Conservation (phyloP, 2,113 vertebrate species). For the Chrysochloris asiatica region DNA sequence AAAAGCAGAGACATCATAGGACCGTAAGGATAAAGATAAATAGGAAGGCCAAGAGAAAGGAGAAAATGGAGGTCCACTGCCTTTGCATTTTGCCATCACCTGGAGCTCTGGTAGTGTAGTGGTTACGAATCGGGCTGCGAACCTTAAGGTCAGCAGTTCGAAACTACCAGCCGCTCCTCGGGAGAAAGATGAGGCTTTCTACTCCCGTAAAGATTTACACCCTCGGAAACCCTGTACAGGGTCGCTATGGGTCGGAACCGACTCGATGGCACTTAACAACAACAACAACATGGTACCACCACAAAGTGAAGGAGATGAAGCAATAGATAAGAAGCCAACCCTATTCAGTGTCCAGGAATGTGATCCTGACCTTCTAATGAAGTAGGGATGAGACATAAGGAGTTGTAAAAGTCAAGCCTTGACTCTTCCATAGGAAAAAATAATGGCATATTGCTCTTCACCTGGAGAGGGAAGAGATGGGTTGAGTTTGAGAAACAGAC, state of each 20-base stretch:
- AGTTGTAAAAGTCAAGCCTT: background rate
- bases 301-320: background rate
- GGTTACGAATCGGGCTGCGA: no score
- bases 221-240: no score
- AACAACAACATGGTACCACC: no score
- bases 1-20: background rate
- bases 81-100: background rate
- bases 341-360: background rate
- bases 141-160: no score
- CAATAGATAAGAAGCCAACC: background rate
- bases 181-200: no score
- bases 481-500: background rate
- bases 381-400: background rate
- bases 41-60: background rate
- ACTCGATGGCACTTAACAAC: no score
- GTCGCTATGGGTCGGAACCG: no score
- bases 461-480: background rate
- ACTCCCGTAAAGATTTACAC: no score
- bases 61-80: background rate
- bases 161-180: no score
- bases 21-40: background rate
- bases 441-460: background rate
- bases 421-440: background rate
- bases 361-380: background rate
- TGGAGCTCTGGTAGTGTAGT: no score